A percentile compares a stretch with the other conserved stretches of the same genome.
Conservation (phyloP, 2,113 vertebrate genomes). For the Rhinichthys klamathensis region DNA sequence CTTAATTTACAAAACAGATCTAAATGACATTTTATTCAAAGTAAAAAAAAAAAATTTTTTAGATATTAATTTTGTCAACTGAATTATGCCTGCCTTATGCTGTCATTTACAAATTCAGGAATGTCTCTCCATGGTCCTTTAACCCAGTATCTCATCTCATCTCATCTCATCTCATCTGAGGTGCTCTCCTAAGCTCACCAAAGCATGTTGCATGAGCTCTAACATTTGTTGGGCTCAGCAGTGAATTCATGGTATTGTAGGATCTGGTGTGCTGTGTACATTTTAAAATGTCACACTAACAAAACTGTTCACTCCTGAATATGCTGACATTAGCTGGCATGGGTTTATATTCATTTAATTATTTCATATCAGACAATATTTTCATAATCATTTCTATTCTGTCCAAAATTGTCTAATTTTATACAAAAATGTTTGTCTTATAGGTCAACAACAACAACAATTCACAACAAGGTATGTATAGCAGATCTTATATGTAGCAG, state of each 20-base stretch:
- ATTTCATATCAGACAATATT: not conserved
- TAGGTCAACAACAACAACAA: slow-evolving; percentile 32
- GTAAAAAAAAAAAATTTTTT: not conserved
- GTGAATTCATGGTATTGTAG: slow-evolving; percentile 10
- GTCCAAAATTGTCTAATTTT: slow-evolving; percentile 5
- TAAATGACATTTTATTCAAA: not conserved
- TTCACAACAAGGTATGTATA: slow-evolving; percentile 35
- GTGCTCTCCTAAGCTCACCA: not conserved
- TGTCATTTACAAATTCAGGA: not conserved
- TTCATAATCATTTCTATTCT: not conserved
- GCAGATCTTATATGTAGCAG: not conserved
- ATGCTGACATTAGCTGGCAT: slow-evolving; percentile 6
- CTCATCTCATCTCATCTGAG: slow-evolving; percentile 14
- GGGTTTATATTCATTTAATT: not conserved
- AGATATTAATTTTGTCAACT: not conserved
- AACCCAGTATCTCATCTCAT: slow-evolving; percentile 4
- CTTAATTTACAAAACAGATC: not conserved
- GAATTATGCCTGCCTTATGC: not conserved
- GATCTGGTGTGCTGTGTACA: not conserved
- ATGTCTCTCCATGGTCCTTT: not conserved
- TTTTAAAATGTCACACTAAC: slow-evolving; percentile 35
- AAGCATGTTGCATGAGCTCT: slow-evolving; percentile 57
- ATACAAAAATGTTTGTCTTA: not conserved
- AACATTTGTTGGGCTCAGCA: slow-evolving; percentile 31
- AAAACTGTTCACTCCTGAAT: slow-evolving; percentile 14